A percentile compares a stretch with the other conserved stretches of the same genome.
Conservation (phyloP, 2,888 invertebrate genomes). For the Melangyna quadrimaculata region DNA sequence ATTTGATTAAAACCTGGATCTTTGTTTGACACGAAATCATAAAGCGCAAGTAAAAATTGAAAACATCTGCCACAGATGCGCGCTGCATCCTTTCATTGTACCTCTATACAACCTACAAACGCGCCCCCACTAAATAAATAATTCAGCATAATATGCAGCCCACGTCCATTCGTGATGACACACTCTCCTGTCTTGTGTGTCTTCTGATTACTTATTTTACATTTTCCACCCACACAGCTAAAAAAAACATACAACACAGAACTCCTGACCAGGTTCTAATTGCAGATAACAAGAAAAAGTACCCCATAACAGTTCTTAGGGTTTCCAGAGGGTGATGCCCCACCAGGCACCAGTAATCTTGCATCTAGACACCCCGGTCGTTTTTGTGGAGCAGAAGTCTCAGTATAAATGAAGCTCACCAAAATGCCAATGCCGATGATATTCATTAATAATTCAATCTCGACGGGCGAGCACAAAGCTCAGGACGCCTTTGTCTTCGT, state of each 20-base stretch:
- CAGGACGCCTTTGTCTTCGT: slow-evolving; percentile 42
- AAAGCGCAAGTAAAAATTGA: background rate
- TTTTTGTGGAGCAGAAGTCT: slow-evolving; percentile 27
- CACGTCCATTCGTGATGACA: slow-evolving; percentile 59
- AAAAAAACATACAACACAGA: background rate
- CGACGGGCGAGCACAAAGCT: slow-evolving; percentile 66
- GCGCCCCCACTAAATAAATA: slow-evolving; percentile 32
- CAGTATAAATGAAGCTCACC: slow-evolving; percentile 56
- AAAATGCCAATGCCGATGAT: slow-evolving; percentile 63
- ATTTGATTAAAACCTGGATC: no score
- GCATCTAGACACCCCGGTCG: slow-evolving; percentile 38
- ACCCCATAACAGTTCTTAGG: background rate
- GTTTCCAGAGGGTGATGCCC: background rate
- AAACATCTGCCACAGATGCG: slow-evolving; percentile 60
- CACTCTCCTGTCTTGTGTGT: slow-evolving; percentile 33
- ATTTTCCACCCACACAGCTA: slow-evolving; percentile 54
- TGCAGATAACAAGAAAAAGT: slow-evolving; percentile 29
- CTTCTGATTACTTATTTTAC: slow-evolving; percentile 36
- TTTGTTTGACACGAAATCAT: no score
- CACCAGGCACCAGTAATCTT: slow-evolving; percentile 23
- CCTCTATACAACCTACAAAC: background rate
- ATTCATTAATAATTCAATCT: slow-evolving; percentile 72
- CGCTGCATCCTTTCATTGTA: background rate
- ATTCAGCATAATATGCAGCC: slow-evolving; percentile 39
- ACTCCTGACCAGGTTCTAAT: slow-evolving; percentile 62